Evolutionary conservation across 2,797 vertebrate species (phyloP), one percentile per base, ranked within the genome.

Genomic region (Nasua narica): DNA sequence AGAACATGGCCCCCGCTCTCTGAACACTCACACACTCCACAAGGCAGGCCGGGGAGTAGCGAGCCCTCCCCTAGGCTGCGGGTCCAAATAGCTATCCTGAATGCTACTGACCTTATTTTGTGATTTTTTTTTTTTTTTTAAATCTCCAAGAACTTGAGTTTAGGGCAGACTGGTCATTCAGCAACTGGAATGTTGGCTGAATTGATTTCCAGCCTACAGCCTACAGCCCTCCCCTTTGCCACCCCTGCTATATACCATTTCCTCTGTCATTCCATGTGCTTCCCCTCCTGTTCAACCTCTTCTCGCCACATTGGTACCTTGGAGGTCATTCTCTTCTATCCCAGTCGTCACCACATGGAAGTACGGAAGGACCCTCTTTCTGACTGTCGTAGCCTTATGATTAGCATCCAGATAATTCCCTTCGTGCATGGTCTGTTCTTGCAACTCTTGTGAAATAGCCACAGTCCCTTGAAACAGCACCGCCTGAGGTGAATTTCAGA

Each of bases 1-100:
- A 40, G 46, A n/a, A 18, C 6, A 1, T 0, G 0, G 0, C 3
- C 1, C 12, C 21, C 0, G 0, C 18, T 25, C 18, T 37, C 18
- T 9, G 60, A 35, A n/a, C 7, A 1, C 9, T 16, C 19, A 1
- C 35, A 0, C 3, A 40, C 40, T 16, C 12, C 50, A 37, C 4
- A 9, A 10, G 35, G 2, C 19, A 32, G 85, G 37, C 27, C 3
- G 40, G 15, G 29, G 14, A 4, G 5, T 1, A 21, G 18, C 7
- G 3, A 19, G 21, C 8, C 29, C 14, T 1, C 10, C 11, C 35
- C 29, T 0, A 56, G 46, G 37, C 48, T 67, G 3, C 3, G 0
- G 13, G 56, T 83, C 50, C 19, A 78, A 76, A 21, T 11, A 32
- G 52, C 46, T 58, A 14, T 50, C 11, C 1, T 56, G 23, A 50